phyloP scores from a whole-genome alignment of 2,888 invertebrate genomes.

The Cheilosia vulpina region DNA sequence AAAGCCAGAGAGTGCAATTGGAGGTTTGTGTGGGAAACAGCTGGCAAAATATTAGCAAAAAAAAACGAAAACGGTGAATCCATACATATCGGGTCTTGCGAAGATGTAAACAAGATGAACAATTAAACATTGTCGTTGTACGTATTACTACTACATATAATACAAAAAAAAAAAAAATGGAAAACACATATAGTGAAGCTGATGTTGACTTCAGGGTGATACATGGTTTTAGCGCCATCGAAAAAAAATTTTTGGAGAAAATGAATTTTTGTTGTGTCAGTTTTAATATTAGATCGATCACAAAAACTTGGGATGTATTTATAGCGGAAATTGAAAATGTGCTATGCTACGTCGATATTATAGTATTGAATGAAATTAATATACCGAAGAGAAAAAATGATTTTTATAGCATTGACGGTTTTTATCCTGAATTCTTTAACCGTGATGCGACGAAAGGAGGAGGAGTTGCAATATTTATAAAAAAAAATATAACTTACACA shows the following conservation, averaged over 20 bases:
- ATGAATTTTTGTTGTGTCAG: no score
- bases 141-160: not conserved
- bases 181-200: no score
- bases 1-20: not conserved
- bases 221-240: no score
- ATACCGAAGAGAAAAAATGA: constrained; percentile 1
- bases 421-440: constrained; percentile 23
- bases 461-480: not conserved
- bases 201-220: no score
- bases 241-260: no score
- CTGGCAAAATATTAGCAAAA: not conserved
- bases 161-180: no score
- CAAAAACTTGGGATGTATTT: constrained; percentile 20
- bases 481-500: not conserved
- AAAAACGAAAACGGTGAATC: not conserved
- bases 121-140: constrained; percentile 6
- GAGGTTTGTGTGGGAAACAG: not conserved
- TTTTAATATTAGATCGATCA: constrained; percentile 33
- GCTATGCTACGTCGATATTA: not conserved
- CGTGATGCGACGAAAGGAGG: constrained; percentile 7
- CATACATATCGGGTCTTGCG: no score
- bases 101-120: no score
- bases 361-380: constrained; percentile 25
- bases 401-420: constrained; percentile 1
- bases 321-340: constrained; percentile 40